These are phyloP conservation scores for Sterna hirundo DNA, from an alignment of 2,113 vertebrate species.

Conservation along the genomic window DNA sequence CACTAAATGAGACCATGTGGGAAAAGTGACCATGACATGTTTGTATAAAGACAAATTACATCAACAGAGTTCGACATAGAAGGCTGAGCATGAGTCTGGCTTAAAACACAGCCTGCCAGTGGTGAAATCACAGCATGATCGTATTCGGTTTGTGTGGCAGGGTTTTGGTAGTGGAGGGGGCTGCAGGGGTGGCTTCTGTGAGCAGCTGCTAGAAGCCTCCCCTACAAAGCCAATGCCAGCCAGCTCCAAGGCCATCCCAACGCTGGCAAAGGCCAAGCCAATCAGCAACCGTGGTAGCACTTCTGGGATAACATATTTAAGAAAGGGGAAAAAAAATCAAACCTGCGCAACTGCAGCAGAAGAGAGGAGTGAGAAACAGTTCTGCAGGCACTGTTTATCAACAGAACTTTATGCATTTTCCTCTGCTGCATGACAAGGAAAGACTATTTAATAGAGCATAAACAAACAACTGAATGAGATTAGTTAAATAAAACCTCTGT, in stretches of 20 bases:
- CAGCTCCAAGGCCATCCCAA: background rate
- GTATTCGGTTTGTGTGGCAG: background rate
- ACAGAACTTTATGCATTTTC: background rate
- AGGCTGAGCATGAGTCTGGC: background rate
- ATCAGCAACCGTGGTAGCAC: background rate
- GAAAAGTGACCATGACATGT: conserved; percentile 15
- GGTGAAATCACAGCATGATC: background rate
- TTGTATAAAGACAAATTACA: conserved; percentile 33
- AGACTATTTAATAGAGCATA: background rate
- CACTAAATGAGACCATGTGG: background rate
- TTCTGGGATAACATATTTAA: background rate
- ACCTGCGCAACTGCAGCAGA: no score
- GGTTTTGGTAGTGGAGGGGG: background rate
- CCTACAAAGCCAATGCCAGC: background rate
- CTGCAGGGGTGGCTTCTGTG: background rate
- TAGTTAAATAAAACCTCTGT: background rate
- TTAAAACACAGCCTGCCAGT: background rate
- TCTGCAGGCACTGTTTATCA: background rate
- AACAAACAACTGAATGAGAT: conserved; percentile 12
- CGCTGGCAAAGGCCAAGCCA: background rate
- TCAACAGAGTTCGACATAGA: background rate
- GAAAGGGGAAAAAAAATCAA: background rate
- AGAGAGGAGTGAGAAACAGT: no score
- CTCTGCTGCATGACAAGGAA: background rate
- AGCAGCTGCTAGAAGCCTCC: background rate